A percentile compares a stretch with the other conserved stretches of the same genome.
phyloP scores from a whole-genome alignment of 2,888 invertebrate genomes.

The Neria commutata region DNA sequence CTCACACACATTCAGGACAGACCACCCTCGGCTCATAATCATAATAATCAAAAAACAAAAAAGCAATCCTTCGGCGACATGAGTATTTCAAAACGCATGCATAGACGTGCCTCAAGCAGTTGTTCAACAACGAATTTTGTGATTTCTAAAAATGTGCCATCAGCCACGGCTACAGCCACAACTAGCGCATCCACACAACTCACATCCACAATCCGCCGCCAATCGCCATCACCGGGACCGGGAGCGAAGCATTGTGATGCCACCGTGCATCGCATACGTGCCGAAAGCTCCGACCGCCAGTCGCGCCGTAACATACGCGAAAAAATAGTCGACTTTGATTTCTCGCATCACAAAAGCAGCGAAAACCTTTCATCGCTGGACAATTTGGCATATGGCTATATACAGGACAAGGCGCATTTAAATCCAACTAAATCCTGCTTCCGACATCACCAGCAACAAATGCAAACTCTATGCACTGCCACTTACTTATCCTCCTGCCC shows the following conservation, averaged over 20 bases:
- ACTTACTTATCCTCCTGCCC: slow-evolving; percentile 33
- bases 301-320: slow-evolving; percentile 52
- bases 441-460: slow-evolving; percentile 57
- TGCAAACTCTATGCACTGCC: slow-evolving; percentile 41
- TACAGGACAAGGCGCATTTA: slow-evolving; percentile 29
- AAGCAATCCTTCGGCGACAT: slow-evolving; percentile 48
- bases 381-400: slow-evolving; percentile 26
- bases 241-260: neutral
- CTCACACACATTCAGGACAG: slow-evolving; percentile 71
- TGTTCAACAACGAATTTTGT: slow-evolving; percentile 50
- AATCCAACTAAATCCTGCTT: slow-evolving; percentile 59
- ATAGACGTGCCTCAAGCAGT: slow-evolving; percentile 56
- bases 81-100: too few species aligned
- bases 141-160: slow-evolving; percentile 46
- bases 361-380: slow-evolving; percentile 51
- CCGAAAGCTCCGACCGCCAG: slow-evolving; percentile 58
- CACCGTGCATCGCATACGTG: slow-evolving; percentile 43
- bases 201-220: slow-evolving; percentile 47
- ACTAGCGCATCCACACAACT: slow-evolving; percentile 17
- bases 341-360: slow-evolving; percentile 61
- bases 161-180: slow-evolving; percentile 27
- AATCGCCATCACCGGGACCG: slow-evolving; percentile 50
- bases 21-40: too few species aligned
- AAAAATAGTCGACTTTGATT: slow-evolving; percentile 63
- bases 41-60: too few species aligned